Percentiles rank a stretch among this genome's conserved stretches.
Evolutionary conservation across 2,888 invertebrate genomes (phyloP).

Genomic region (Melieria crassipennis): DNA sequence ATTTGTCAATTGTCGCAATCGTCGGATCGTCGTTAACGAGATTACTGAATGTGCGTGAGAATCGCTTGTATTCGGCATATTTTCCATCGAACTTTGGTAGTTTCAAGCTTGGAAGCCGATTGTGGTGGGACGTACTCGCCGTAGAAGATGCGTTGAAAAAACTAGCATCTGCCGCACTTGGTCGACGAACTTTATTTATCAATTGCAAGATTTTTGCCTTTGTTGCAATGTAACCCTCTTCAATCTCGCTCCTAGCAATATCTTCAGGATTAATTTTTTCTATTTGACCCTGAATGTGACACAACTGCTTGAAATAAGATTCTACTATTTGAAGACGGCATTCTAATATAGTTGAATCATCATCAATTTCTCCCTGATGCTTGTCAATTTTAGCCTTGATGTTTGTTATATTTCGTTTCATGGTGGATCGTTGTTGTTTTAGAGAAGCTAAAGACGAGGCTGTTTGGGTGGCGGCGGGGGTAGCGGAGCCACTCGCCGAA

Average conservation of each 20-base stretch:
- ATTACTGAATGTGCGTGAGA: constrained; percentile 13
- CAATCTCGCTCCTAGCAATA: constrained; percentile 16
- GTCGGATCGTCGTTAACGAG: constrained; percentile 16
- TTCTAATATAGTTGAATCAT: constrained; percentile 35
- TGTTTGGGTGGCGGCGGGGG: too few species aligned
- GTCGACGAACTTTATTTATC: background rate
- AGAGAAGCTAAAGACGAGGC: constrained; percentile 16
- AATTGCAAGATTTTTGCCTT: constrained; percentile 21
- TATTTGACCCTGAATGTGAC: constrained; percentile 33
- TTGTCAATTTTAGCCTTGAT: constrained; percentile 31
- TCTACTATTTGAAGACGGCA: constrained; percentile 35
- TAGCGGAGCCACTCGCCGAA: too few species aligned
- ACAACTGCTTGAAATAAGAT: constrained; percentile 33
- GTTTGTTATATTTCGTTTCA: constrained; percentile 30
- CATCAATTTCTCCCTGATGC: constrained; percentile 5
- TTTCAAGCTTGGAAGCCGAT: constrained; percentile 6
- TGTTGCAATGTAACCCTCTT: constrained; percentile 20
- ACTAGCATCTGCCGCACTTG: constrained; percentile 4
- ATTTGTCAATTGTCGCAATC: constrained; percentile 20
- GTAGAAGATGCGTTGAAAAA: background rate
- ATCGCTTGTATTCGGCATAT: constrained; percentile 23
- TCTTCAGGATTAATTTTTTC: constrained; percentile 25
- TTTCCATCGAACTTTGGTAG: constrained; percentile 19
- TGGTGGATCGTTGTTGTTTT: constrained; percentile 27
- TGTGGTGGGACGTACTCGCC: background rate